phyloP scores from a whole-genome alignment of 2,113 vertebrate genomes.

The Bujurquina vittata region DNA sequence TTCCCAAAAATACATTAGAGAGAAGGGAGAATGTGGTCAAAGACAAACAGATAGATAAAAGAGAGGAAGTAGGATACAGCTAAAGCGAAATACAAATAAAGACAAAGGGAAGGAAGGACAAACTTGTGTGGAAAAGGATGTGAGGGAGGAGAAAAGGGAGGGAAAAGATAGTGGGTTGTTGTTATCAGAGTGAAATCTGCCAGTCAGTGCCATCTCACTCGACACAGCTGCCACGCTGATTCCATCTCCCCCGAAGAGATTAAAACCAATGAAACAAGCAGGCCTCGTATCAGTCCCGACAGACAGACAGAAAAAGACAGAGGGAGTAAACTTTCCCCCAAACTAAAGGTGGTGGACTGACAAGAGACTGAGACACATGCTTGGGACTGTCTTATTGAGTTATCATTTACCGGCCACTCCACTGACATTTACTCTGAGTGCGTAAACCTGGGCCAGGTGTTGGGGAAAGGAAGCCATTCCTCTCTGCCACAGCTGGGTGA shows the following conservation, averaged over 20 bases:
- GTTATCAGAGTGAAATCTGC: constrained; percentile 70
- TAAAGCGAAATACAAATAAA: constrained; percentile 18
- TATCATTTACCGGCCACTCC: constrained; percentile 61
- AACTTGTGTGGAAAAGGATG: constrained; percentile 4
- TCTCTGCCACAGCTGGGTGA: constrained; percentile 50
- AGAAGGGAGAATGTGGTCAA: constrained; percentile 18
- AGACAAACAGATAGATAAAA: constrained; percentile 42
- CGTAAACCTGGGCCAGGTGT: constrained; percentile 50
- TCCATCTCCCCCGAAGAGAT: constrained; percentile 60
- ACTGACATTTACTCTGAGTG: constrained; percentile 51
- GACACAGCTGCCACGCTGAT: constrained; percentile 58
- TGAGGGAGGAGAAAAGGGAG: background rate
- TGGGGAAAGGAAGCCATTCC: constrained; percentile 29
- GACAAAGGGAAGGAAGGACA: constrained; percentile 37
- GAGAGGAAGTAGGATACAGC: constrained; percentile 40
- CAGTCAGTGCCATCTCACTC: constrained; percentile 63
- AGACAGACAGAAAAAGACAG: constrained; percentile 26
- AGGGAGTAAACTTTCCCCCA: constrained; percentile 58
- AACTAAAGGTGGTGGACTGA: constrained; percentile 58
- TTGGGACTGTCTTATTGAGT: constrained; percentile 50
- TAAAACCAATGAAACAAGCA: constrained; percentile 58
- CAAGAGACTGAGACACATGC: constrained; percentile 46
- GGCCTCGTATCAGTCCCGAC: constrained; percentile 28
- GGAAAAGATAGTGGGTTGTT: constrained; percentile 22
- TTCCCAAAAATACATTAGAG: constrained; percentile 42